Evolutionary conservation across 2,888 invertebrate genomes (phyloP).

Genomic region (Eupeodes luniger): DNA sequence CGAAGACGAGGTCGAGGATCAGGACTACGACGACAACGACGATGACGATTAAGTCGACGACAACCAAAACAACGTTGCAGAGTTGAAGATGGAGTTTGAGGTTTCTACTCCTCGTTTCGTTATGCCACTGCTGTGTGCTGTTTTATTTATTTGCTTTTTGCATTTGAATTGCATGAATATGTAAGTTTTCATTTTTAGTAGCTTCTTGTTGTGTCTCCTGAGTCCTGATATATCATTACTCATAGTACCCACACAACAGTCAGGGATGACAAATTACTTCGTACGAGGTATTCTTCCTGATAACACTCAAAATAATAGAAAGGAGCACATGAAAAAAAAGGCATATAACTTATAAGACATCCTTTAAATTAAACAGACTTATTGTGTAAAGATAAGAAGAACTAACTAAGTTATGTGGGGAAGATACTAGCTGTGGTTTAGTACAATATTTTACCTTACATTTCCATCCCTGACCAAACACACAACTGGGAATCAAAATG

Average conservation of each 20-base stretch:
- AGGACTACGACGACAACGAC: slow-evolving; percentile 17
- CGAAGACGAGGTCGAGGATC: slow-evolving; percentile 6
- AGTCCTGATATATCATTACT: slow-evolving; percentile 1
- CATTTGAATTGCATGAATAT: slow-evolving; percentile 76
- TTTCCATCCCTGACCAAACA: slow-evolving; percentile 10
- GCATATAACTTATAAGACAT: no score
- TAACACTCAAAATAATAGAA: neutral
- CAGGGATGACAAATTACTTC: slow-evolving; percentile 12
- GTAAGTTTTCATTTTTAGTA: slow-evolving; percentile 54
- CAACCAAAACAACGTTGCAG: slow-evolving; percentile 21
- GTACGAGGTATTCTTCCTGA: neutral
- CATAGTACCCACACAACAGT: neutral
- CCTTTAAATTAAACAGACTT: no score
- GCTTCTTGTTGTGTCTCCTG: neutral
- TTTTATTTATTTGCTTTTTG: slow-evolving; percentile 73
- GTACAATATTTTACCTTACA: neutral
- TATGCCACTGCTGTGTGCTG: slow-evolving; percentile 51
- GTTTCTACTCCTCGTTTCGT: slow-evolving; percentile 26
- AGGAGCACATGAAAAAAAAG: neutral
- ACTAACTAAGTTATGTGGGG: no score
- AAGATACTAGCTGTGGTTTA: neutral
- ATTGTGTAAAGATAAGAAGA: no score
- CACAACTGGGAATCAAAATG: neutral
- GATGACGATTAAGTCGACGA: slow-evolving; percentile 36
- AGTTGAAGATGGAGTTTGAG: slow-evolving; percentile 7